These are phyloP conservation scores for Mesorhabditis belari DNA, from an alignment of 2,888 invertebrate species.

Conservation along the genomic window DNA sequence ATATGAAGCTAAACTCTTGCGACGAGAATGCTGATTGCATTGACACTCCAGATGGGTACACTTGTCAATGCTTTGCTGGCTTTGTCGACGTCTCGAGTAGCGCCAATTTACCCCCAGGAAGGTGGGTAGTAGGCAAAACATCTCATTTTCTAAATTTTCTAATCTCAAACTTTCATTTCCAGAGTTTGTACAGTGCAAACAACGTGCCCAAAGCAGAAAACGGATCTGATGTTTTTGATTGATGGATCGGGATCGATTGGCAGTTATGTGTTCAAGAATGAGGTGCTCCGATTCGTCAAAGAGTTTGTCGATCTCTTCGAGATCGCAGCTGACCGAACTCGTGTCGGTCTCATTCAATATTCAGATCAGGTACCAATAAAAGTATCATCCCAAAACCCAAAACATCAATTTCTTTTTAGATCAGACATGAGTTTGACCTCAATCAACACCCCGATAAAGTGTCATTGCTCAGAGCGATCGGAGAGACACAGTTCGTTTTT, in stretches of 20 bases:
- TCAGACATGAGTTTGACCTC: slow-evolving; percentile 52
- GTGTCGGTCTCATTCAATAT: slow-evolving; percentile 52
- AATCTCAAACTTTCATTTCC: neutral
- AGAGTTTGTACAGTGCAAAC: slow-evolving; percentile 52
- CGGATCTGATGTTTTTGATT: slow-evolving; percentile 52
- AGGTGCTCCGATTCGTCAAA: slow-evolving; percentile 49
- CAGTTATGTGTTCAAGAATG: slow-evolving; percentile 50
- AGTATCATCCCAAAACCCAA: neutral
- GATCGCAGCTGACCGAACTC: slow-evolving; percentile 49
- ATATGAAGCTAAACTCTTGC: slow-evolving; percentile 46
- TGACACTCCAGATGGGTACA: slow-evolving; percentile 47
- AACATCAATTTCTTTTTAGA: slow-evolving; percentile 10
- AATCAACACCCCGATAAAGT: slow-evolving; percentile 26
- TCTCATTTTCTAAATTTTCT: too few relatives aligned
- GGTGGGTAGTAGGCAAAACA: slow-evolving; percentile 10
- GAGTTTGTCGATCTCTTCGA: slow-evolving; percentile 53
- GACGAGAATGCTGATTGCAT: slow-evolving; percentile 53
- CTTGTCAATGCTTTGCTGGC: slow-evolving; percentile 44
- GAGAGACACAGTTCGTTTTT: slow-evolving; percentile 22
- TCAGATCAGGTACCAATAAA: slow-evolving; percentile 41
- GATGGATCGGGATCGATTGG: slow-evolving; percentile 53
- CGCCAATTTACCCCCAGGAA: slow-evolving; percentile 50
- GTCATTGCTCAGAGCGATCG: slow-evolving; percentile 16
- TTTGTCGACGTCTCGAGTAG: slow-evolving; percentile 51
- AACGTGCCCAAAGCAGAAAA: slow-evolving; percentile 49